Percentiles rank a stretch among this genome's conserved stretches.
Conservation (phyloP, 1,140 invertebrate species). For the Zophobas morio region DNA sequence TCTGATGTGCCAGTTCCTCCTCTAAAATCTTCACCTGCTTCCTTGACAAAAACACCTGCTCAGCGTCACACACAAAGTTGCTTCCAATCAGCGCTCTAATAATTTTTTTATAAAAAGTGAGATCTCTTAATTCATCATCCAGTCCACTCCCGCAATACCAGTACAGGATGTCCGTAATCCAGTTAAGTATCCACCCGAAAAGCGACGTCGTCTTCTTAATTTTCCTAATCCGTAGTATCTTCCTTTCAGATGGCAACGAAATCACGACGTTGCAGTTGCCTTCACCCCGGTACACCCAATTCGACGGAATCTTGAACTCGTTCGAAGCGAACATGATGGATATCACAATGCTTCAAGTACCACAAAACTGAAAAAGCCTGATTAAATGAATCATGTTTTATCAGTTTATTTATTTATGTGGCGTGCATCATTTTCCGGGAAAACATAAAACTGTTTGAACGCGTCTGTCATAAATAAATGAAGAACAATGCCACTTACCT, state of each 20-base stretch:
- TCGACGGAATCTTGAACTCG: slow-evolving; percentile 55
- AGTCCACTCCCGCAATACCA: slow-evolving; percentile 55
- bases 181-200: slow-evolving; percentile 58
- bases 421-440: slow-evolving; percentile 5
- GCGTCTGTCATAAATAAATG: neutral
- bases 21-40: slow-evolving; percentile 56
- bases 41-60: slow-evolving; percentile 43
- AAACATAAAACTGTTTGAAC: neutral
- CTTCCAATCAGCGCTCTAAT: slow-evolving; percentile 60
- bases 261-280: slow-evolving; percentile 63
- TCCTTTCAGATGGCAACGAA: slow-evolving; percentile 55
- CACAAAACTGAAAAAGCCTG: slow-evolving; percentile 17
- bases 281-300: slow-evolving; percentile 64
- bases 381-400: slow-evolving; percentile 28
- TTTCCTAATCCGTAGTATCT: slow-evolving; percentile 63
- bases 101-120: slow-evolving; percentile 61
- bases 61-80: slow-evolving; percentile 50
- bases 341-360: slow-evolving; percentile 6
- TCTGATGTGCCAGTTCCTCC: slow-evolving; percentile 50
- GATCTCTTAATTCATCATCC: slow-evolving; percentile 58
- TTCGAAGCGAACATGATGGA: slow-evolving; percentile 21
- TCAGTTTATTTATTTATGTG: slow-evolving; percentile 28
- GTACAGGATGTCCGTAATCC: slow-evolving; percentile 56
- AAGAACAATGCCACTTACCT: slow-evolving; percentile 11
- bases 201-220: slow-evolving; percentile 58